phyloP scores from a whole-genome alignment of 2,113 vertebrate species.

The Symphodus melops region DNA sequence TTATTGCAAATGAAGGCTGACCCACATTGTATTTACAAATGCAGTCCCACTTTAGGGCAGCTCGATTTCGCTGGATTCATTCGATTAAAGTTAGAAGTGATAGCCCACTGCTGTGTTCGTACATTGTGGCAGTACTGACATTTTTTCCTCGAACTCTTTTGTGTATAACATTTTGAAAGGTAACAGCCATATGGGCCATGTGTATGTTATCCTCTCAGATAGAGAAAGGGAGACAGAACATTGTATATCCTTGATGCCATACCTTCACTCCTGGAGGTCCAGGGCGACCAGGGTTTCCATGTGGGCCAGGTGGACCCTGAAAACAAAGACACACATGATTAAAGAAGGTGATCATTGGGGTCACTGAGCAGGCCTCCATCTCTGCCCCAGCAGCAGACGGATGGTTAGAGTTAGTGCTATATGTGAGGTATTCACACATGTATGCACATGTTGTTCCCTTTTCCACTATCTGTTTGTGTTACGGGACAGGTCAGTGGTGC shows the following conservation, averaged over 20 bases:
- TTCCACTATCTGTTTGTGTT: conserved; percentile 11
- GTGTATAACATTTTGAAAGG: too few relatives aligned
- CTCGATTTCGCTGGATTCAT: too few relatives aligned
- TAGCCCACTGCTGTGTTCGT: background rate
- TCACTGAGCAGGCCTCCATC: conserved; percentile 17
- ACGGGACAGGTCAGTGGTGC: conserved; percentile 36
- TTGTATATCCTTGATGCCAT: conserved; percentile 9
- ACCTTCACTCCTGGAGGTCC: conserved; percentile 91
- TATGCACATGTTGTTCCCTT: conserved; percentile 12
- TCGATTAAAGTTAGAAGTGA: background rate
- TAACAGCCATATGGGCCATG: too few relatives aligned
- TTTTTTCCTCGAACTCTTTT: too few relatives aligned
- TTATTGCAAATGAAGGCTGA: background rate
- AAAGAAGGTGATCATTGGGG: conserved; percentile 31
- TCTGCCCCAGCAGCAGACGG: background rate
- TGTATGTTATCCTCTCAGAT: background rate
- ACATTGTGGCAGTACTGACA: background rate
- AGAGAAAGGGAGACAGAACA: conserved; percentile 29
- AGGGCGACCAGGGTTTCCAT: conserved; percentile 91
- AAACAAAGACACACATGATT: conserved; percentile 61
- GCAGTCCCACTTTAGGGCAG: too few relatives aligned
- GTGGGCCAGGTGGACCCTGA: conserved; percentile 92
- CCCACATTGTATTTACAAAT: background rate
- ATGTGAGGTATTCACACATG: conserved; percentile 35
- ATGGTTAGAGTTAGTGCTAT: background rate